These are phyloP conservation scores for Euura saliciscinereae DNA, from an alignment of 1,140 invertebrate genomes.

Conservation along the genomic window DNA sequence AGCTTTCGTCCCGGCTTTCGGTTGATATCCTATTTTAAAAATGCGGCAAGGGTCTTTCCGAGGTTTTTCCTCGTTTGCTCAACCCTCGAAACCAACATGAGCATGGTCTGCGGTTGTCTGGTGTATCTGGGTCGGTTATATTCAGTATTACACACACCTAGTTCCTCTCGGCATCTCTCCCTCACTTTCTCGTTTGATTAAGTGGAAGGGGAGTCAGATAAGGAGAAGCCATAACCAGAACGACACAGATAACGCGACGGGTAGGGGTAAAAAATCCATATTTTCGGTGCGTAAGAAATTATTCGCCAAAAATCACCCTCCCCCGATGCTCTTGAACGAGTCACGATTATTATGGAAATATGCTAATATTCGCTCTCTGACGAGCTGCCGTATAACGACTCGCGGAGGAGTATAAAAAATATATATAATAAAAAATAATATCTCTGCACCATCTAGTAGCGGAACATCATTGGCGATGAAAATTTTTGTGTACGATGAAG, in stretches of 20 bases:
- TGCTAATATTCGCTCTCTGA: neutral
- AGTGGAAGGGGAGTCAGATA: slow-evolving; percentile 13
- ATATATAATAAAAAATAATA: neutral
- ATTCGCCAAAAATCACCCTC: neutral
- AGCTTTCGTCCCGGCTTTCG: neutral
- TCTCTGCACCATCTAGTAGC: neutral
- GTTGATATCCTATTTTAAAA: neutral
- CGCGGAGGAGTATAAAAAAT: neutral
- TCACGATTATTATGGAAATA: neutral
- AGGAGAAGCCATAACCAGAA: slow-evolving; percentile 6
- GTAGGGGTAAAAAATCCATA: slow-evolving; percentile 2
- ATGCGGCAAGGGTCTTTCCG: neutral
- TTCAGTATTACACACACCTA: too few relatives aligned
- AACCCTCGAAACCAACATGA: neutral
- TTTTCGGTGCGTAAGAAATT: neutral
- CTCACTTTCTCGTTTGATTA: slow-evolving; percentile 8
- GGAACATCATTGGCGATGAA: neutral
- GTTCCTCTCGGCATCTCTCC: too few relatives aligned
- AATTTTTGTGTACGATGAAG: neutral
- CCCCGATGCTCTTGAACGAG: neutral
- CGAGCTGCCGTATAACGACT: neutral
- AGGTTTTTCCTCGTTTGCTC: neutral
- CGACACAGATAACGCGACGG: neutral
- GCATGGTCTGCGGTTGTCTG: neutral
- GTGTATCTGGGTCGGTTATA: neutral